These are phyloP conservation scores for Barnardius zonarius DNA, from an alignment of 2,113 vertebrate genomes.

Conservation along the genomic window DNA sequence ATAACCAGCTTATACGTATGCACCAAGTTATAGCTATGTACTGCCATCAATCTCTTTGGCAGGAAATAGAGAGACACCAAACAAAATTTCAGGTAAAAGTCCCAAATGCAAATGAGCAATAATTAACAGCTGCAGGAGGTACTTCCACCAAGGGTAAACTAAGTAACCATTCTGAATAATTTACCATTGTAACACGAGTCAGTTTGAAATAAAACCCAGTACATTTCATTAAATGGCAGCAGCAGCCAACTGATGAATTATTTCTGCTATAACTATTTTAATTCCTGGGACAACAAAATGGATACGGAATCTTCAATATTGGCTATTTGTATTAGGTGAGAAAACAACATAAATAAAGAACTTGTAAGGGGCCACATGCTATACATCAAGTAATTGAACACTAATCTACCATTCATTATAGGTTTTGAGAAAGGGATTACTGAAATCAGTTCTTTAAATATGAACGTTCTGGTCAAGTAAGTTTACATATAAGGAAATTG, in stretches of 20 bases:
- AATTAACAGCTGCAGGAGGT: background rate
- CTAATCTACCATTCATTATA: background rate
- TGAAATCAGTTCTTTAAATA: background rate
- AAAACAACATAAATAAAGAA: background rate
- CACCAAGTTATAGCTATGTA: background rate
- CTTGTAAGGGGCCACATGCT: background rate
- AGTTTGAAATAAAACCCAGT: background rate
- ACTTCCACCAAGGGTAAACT: background rate
- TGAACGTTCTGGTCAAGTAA: background rate
- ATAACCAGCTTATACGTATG: background rate
- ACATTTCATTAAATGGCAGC: background rate
- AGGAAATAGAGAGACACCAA: background rate
- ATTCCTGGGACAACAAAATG: background rate
- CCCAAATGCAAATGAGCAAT: background rate
- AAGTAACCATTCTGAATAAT: background rate
- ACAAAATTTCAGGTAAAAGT: background rate
- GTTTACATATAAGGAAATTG: background rate
- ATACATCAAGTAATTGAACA: background rate
- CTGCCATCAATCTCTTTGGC: background rate
- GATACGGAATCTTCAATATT: background rate
- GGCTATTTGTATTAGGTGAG: background rate
- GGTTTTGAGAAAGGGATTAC: background rate
- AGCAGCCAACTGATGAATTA: background rate
- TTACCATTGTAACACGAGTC: background rate
- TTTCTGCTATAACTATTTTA: background rate